These are phyloP conservation scores for Antrozous pallidus DNA, from an alignment of 2,797 vertebrate species.

Conservation along the genomic window DNA sequence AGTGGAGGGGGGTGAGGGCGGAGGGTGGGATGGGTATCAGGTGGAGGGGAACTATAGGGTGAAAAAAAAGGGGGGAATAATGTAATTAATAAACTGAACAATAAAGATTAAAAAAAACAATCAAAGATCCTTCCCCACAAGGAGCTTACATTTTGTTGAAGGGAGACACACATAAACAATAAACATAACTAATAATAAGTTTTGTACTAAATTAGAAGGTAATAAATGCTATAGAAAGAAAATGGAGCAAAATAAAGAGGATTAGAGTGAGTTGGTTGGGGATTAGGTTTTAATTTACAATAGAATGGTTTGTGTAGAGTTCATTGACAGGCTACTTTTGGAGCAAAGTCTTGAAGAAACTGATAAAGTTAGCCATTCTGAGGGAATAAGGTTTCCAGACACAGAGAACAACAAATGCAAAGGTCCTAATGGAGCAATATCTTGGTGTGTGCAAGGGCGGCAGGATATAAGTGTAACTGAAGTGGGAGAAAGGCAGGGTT, in stretches of 20 bases:
- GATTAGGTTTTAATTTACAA: background rate
- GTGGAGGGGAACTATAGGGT: no score
- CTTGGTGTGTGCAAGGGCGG: rapidly evolving
- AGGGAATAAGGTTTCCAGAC: background rate
- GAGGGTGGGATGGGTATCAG: no score
- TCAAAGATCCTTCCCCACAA: background rate
- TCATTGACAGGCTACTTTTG: background rate
- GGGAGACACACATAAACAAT: background rate
- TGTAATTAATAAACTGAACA: no score
- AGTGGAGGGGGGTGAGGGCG: no score
- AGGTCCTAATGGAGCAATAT: rapidly evolving
- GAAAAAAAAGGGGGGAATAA: no score
- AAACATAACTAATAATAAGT: background rate
- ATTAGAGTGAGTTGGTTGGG: no score
- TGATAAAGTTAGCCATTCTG: background rate
- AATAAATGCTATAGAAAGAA: background rate
- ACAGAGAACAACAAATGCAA: background rate
- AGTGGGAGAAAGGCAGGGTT: background rate
- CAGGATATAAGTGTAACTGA: background rate
- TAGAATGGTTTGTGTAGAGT: background rate
- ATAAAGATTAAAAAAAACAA: no score
- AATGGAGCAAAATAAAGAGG: background rate
- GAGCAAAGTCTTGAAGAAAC: background rate
- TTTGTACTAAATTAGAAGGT: background rate
- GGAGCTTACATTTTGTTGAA: background rate